Conservation (phyloP, 2,888 invertebrate genomes). For the Yponomeuta malinellus region DNA sequence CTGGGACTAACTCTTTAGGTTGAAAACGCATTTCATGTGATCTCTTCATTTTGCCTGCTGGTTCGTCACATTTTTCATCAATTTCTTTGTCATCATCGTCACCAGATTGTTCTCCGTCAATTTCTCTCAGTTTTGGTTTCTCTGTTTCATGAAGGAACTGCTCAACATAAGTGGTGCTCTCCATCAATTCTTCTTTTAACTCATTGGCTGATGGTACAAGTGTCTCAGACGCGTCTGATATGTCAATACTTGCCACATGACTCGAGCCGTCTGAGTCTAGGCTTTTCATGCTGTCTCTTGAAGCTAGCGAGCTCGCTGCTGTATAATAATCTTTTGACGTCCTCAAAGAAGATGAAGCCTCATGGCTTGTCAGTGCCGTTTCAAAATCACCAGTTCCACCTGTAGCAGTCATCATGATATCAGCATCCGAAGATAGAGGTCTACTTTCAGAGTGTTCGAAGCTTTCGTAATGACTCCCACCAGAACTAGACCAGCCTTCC, state of each 20-base stretch:
- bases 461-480: conserved; percentile 92
- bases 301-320: conserved; percentile 90
- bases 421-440: conserved; percentile 91
- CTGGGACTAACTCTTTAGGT: conserved; percentile 75
- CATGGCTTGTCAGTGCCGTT: conserved; percentile 87
- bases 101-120: conserved; percentile 72
- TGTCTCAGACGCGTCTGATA: conserved; percentile 95
- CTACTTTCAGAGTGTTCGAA: conserved; percentile 88
- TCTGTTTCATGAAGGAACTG: conserved; percentile 64
- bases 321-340: conserved; percentile 92
- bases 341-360: conserved; percentile 81
- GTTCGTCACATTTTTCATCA: conserved; percentile 64
- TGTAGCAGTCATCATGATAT: conserved; percentile 83
- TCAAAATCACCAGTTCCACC: conserved; percentile 93
- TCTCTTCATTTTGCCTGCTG: conserved; percentile 87
- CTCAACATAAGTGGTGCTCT: conserved; percentile 76
- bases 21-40: conserved; percentile 94
- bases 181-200: conserved; percentile 82
- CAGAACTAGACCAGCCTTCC: conserved; percentile 90
- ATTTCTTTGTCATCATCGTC: conserved; percentile 73
- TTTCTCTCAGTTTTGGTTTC: conserved; percentile 57
- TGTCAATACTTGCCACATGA: conserved; percentile 90
- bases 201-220: conserved; percentile 93
- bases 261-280: conserved; percentile 93
- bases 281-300: conserved; percentile 92